Base-by-base conservation (phyloP, 2,113 vertebrate genomes). In the Gymnocephalus cernua region DNA sequence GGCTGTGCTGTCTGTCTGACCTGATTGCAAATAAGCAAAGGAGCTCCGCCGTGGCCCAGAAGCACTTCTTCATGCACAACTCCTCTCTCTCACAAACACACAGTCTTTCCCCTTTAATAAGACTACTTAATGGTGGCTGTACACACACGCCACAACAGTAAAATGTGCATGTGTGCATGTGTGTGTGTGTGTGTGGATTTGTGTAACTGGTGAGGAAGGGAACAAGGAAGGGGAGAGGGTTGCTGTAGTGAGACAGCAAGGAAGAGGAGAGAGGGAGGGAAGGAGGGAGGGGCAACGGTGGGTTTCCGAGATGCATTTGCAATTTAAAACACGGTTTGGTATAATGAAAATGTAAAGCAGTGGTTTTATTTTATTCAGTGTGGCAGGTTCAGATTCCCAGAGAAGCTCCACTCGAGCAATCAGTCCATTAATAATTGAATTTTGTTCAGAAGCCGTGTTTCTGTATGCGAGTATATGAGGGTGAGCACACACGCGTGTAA, bases 261-360 rank as follows among this genome's bases (percentile, higher is more conserved):
- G 86, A 82, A 81, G 80, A 77, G 59, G 69, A 56, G 62, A 70
- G 65, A 69, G 56, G 65, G 73, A 27, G 63, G 56, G 70, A 57
- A 58, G 59, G 61, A 86, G 86, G 87, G 89, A 89, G 86, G 81
- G 85, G 84, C 87, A 83, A 92, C 71, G 79, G 84, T 90, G 91
- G 91, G 86, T 90, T 92, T 93, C 92, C 88, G 93, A 92, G 93
- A 93, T 86, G 74, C 95, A 97, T 98, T 98, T 97, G 96, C 97
- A 98, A 98, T 99, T 98, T 97, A 98, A 98, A 98, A 96, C 94
- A 97, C 94, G 95, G 96, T 96, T 97, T 95, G 95, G 96, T 96
- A 96, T 97, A 97, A 99, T 99, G 97, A 98, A 99, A 98, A 98
- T 97, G 97, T 99, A 97, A 98, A 98, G 96, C 91, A 95, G 95